A percentile compares a stretch with the other conserved stretches of the same genome.
Evolutionary conservation across 2,888 invertebrate genomes (phyloP).

Genomic region (Phaonia tiefii): DNA sequence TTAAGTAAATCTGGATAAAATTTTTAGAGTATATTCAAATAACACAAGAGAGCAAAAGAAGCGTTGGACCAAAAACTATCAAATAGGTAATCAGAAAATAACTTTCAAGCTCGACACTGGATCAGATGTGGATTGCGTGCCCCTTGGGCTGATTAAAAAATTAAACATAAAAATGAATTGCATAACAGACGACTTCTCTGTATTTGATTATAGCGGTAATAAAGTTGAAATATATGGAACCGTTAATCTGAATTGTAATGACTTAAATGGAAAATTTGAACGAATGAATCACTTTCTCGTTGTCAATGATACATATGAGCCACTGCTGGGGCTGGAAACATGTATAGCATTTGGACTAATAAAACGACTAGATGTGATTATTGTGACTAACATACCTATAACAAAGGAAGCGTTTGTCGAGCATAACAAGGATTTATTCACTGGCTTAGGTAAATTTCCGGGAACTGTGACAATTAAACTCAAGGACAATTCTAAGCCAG

Average conservation of each 20-base stretch:
- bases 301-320: slow-evolving; percentile 43
- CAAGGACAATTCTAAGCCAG: slow-evolving; percentile 63
- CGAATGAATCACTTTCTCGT: slow-evolving; percentile 33
- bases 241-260: slow-evolving; percentile 7
- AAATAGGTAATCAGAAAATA: slow-evolving; percentile 43
- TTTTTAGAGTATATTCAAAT: slow-evolving; percentile 44
- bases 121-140: slow-evolving; percentile 65
- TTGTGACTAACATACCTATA: slow-evolving; percentile 65
- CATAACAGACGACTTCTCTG: slow-evolving; percentile 35
- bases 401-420: slow-evolving; percentile 29
- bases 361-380: slow-evolving; percentile 60
- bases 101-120: slow-evolving; percentile 63
- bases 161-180: slow-evolving; percentile 47
- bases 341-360: slow-evolving; percentile 35
- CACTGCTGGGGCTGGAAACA: too few relatives aligned
- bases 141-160: slow-evolving; percentile 45
- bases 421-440: slow-evolving; percentile 6
- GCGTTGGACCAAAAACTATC: slow-evolving; percentile 55
- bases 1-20: slow-evolving; percentile 21
- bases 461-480: too few relatives aligned
- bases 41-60: background rate
- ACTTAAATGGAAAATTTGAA: slow-evolving; percentile 20
- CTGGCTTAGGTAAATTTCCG: too few relatives aligned
- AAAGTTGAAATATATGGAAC: slow-evolving; percentile 48
- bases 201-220: slow-evolving; percentile 64